Evolutionary conservation across 2,797 vertebrate genomes (phyloP), one percentile per base, ranked within the genome.

Genomic region (Garrulus glandarius): DNA sequence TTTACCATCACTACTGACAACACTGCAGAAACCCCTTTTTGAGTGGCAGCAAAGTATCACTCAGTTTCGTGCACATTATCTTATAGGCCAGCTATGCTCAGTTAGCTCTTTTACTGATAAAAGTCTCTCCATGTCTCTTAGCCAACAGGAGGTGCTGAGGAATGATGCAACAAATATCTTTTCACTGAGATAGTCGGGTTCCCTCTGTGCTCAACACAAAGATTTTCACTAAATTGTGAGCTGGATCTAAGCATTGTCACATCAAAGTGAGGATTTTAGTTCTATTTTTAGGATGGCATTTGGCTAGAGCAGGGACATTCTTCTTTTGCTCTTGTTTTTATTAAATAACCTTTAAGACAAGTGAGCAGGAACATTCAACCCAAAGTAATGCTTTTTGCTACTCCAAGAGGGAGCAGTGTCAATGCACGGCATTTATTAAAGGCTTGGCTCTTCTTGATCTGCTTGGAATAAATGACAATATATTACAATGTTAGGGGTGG

Each of bases 321-420:
- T 80, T 92, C 67, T 78, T 91, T 78, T 87, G 71, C 70, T 95
- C 17, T 30, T 93, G 64, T 78, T 97, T 95, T 92, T 84, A 91
- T 69, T 79, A 91, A 94, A 56, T 85, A 94, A 89, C 64, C 72
- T 96, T 93, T 83, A 94, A 84, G 82, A 67, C 44, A 92, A 95
- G 43, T 71, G 24, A 84, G 65, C 11, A 78, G 79, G 71, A 92
- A 46, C 89, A 83, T 77, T 83, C 57, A 85, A 85, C 17, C 22
- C 55, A 83, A 77, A 85, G 26, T 20, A 93, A 60, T 80, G 46
- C 7, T 87, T 84, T 64, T n/a, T 83, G 23, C 85, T 85, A 53
- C 64, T 89, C 29, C 23, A 56, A 87, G 44, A 59, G 26, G 7
- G 34, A 94, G 29, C 30, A 89, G 20, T 34, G n/a, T 39, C 21